Evolutionary conservation across 2,113 vertebrate species (phyloP).

Genomic region (Heliornis fulica): DNA sequence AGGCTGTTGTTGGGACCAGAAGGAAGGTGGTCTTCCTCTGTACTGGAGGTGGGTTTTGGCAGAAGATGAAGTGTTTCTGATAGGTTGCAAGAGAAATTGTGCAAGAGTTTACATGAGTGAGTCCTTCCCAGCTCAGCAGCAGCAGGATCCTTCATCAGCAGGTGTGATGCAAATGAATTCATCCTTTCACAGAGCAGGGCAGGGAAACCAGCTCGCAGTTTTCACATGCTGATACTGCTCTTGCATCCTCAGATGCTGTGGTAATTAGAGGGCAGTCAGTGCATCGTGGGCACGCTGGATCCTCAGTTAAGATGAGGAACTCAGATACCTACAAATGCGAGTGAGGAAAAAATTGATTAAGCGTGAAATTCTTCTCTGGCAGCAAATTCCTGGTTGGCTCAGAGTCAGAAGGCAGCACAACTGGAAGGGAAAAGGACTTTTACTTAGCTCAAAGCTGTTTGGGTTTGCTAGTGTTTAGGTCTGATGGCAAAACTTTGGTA

Average conservation of each 20-base stretch:
- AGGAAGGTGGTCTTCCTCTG: not conserved
- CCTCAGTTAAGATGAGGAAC: not conserved
- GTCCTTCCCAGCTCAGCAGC: not conserved
- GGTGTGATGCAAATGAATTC: not conserved
- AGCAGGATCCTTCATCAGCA: not conserved
- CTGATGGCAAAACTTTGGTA: not conserved
- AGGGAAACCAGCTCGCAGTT: fast-evolving
- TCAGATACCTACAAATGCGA: not conserved
- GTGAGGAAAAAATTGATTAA: not conserved
- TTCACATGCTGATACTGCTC: not conserved
- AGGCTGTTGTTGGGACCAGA: not conserved
- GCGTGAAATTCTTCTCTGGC: conserved; percentile 8
- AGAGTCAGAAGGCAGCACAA: not conserved
- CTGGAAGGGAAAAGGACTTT: not conserved
- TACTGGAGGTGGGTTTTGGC: not conserved
- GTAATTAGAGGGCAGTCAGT: not conserved
- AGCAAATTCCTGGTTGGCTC: not conserved
- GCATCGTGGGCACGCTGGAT: fast-evolving
- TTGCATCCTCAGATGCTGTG: not conserved
- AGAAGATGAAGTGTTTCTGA: not conserved
- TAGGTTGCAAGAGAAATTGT: not conserved
- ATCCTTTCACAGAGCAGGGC: not conserved
- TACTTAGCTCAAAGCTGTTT: not conserved
- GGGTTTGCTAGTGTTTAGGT: not conserved
- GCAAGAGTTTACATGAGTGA: not conserved